A percentile compares a stretch with the other conserved stretches of the same genome.
Evolutionary conservation across 2,113 vertebrate species (phyloP).

Genomic region (Muscicapa adusta): DNA sequence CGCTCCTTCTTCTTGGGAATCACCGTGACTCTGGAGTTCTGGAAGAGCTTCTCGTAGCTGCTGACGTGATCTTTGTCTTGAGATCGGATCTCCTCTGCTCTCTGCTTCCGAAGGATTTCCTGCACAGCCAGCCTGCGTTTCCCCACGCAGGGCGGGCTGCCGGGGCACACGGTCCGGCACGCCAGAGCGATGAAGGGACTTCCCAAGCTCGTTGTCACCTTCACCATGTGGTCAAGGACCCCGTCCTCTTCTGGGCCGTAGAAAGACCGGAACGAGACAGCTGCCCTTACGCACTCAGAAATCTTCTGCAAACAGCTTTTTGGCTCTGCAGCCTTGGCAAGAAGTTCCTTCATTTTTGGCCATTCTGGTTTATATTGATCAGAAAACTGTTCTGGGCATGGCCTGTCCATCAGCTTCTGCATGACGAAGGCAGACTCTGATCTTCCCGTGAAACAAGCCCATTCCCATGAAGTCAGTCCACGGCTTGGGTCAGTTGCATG

Average conservation of each 20-base stretch:
- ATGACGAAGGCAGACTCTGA: constrained; percentile 84
- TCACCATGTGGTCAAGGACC: constrained; percentile 91
- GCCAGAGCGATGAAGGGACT: constrained; percentile 84
- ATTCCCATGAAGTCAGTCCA: constrained; percentile 85
- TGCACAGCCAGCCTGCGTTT: constrained; percentile 84
- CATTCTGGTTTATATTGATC: constrained; percentile 84
- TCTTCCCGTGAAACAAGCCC: constrained; percentile 91
- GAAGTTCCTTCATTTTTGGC: constrained; percentile 77
- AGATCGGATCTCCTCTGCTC: constrained; percentile 59
- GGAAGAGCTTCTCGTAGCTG: constrained; percentile 71
- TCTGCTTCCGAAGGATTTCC: constrained; percentile 82
- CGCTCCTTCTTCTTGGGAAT: constrained; percentile 73
- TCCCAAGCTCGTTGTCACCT: constrained; percentile 83
- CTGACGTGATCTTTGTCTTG: constrained; percentile 63
- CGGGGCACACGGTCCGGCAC: constrained; percentile 87
- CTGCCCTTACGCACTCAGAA: constrained; percentile 72
- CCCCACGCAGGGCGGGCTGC: constrained; percentile 84
- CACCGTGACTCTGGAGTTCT: constrained; percentile 75
- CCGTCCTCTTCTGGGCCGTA: constrained; percentile 83
- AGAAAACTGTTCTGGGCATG: constrained; percentile 81
- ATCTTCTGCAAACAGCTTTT: constrained; percentile 85
- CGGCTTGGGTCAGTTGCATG: constrained; percentile 81
- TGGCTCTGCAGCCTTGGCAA: constrained; percentile 77
- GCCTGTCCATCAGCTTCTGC: constrained; percentile 81
- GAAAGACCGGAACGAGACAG: constrained; percentile 74